Percentiles rank a stretch among this genome's conserved stretches.
These are phyloP conservation scores for Monomorium pharaonis DNA, from an alignment of 1,140 invertebrate genomes.

Conservation along the genomic window DNA sequence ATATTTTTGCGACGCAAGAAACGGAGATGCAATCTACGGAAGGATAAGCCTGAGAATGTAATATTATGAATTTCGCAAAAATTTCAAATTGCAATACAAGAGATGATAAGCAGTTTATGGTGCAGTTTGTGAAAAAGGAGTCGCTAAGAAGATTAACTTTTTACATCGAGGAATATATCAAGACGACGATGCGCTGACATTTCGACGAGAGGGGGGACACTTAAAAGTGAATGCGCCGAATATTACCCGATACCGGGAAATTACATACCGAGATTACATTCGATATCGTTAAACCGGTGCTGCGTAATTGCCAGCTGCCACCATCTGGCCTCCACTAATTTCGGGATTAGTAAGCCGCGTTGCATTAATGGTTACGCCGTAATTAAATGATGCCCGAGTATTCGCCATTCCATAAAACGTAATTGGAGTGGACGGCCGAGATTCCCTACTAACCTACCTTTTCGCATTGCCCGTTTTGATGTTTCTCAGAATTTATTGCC, in stretches of 20 bases:
- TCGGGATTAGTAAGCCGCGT: constrained; percentile 28
- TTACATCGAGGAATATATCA: background rate
- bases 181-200: background rate
- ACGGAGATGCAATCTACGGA: background rate
- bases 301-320: constrained; percentile 39
- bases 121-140: background rate
- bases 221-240: background rate
- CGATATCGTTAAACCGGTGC: constrained; percentile 27
- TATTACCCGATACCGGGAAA: background rate
- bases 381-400: constrained; percentile 32
- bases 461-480: constrained; percentile 36
- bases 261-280: background rate
- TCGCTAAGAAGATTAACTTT: background rate
- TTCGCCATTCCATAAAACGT: constrained; percentile 39
- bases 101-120: background rate
- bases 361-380: constrained; percentile 33
- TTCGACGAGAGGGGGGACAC: background rate
- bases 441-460: constrained; percentile 22
- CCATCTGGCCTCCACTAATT: constrained; percentile 44
- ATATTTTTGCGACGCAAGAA: background rate
- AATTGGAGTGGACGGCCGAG: constrained; percentile 18
- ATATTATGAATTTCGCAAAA: background rate
- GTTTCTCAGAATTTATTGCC: background rate
- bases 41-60: background rate
- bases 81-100: background rate